Percentiles rank a stretch among this genome's conserved stretches.
Evolutionary conservation across 1,140 invertebrate species (phyloP).

Genomic region (Apocrypta bakeri): DNA sequence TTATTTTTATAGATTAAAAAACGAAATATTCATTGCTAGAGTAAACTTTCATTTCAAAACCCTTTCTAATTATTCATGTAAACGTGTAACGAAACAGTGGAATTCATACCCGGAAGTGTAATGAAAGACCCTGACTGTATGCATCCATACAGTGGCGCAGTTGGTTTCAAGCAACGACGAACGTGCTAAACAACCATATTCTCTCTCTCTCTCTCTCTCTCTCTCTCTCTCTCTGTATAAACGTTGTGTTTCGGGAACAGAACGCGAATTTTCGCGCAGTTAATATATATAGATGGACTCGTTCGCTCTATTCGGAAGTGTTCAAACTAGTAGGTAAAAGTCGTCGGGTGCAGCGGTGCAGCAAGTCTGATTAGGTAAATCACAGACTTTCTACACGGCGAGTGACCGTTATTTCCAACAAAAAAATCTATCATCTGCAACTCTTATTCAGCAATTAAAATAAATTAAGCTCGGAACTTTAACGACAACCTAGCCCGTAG

Average conservation of each 20-base stretch:
- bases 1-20: too few relatives aligned
- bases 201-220: not conserved
- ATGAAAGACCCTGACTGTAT: not conserved
- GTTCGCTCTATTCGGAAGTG: too few relatives aligned
- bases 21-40: too few relatives aligned
- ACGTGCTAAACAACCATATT: not conserved
- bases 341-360: not conserved
- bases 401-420: not conserved
- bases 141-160: not conserved
- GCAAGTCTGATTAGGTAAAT: not conserved
- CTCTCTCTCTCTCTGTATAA: too few relatives aligned
- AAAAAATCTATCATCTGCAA: not conserved
- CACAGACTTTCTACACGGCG: not conserved
- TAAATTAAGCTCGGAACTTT: not conserved
- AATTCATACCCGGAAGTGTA: not conserved
- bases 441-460: not conserved
- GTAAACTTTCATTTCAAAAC: not conserved
- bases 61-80: not conserved
- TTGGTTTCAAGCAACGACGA: not conserved
- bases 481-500: not conserved
- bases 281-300: too few relatives aligned
- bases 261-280: too few relatives aligned
- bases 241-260: too few relatives aligned
- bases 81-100: not conserved
- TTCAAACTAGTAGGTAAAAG: not conserved